A percentile compares a stretch with the other conserved stretches of the same genome.
Conservation (phyloP, 2,888 invertebrate species). For the Drosophila recens region DNA sequence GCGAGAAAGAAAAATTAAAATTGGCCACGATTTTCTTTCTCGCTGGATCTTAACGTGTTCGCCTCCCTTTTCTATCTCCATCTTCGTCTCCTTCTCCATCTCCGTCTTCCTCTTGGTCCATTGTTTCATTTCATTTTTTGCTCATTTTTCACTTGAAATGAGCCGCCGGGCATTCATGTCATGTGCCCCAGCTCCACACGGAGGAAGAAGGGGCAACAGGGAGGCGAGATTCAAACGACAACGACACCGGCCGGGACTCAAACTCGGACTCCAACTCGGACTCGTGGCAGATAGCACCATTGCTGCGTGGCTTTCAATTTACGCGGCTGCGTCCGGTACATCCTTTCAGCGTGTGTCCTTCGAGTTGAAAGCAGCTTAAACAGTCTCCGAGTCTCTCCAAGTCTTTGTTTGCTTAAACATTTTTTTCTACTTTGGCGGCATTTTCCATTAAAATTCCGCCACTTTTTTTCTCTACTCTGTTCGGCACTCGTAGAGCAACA, state of each 20-base stretch:
- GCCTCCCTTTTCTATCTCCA: constrained; percentile 13
- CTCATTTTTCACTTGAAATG: constrained; percentile 80
- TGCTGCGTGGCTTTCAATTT: constrained; percentile 71
- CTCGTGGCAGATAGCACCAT: constrained; percentile 47
- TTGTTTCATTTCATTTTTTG: constrained; percentile 83
- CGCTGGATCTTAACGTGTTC: constrained; percentile 48
- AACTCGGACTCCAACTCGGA: background rate
- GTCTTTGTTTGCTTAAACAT: constrained; percentile 75
- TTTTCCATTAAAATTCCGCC: constrained; percentile 84
- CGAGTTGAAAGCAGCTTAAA: constrained; percentile 73
- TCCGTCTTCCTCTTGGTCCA: constrained; percentile 46
- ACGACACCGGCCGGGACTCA: constrained; percentile 53
- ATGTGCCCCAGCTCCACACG: constrained; percentile 53
- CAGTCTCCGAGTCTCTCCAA: constrained; percentile 56
- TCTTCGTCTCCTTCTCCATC: constrained; percentile 1
- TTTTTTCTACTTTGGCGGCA: constrained; percentile 74
- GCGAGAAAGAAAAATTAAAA: constrained; percentile 83
- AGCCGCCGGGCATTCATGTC: constrained; percentile 78
- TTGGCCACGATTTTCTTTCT: constrained; percentile 84
- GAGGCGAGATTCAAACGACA: constrained; percentile 6
- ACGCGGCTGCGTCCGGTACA: constrained; percentile 68
- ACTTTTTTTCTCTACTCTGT: constrained; percentile 56
- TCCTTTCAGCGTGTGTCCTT: constrained; percentile 75
- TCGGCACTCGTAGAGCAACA: constrained; percentile 33
- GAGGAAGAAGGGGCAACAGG: background rate